Evolutionary conservation across 1,140 invertebrate genomes (phyloP).

Genomic region (Habropoda laboriosa): DNA sequence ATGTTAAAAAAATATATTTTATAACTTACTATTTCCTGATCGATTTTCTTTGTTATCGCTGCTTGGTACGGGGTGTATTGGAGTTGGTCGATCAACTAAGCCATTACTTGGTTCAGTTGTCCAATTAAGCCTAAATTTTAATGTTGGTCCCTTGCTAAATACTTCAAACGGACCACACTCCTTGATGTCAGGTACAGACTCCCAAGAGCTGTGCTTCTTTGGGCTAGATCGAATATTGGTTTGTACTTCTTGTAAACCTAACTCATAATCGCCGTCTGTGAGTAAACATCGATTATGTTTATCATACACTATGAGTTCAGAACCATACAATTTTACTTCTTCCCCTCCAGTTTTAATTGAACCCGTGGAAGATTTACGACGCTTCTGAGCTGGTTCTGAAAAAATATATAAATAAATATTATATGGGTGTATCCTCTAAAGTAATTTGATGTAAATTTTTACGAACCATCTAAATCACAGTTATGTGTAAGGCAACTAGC

Average conservation of each 20-base stretch:
- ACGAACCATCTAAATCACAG: slow-evolving; percentile 80
- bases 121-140: slow-evolving; percentile 93
- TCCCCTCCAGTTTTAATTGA: slow-evolving; percentile 77
- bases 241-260: slow-evolving; percentile 89
- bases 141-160: slow-evolving; percentile 88
- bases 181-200: slow-evolving; percentile 89
- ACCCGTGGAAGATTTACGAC: slow-evolving; percentile 82
- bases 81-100: slow-evolving; percentile 85
- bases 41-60: slow-evolving; percentile 85
- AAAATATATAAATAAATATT: not conserved
- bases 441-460: not conserved
- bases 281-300: slow-evolving; percentile 93
- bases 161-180: slow-evolving; percentile 86
- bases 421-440: not conserved
- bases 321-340: slow-evolving; percentile 88
- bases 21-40: slow-evolving; percentile 79
- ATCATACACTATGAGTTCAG: slow-evolving; percentile 94
- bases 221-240: slow-evolving; percentile 83
- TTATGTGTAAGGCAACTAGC: slow-evolving; percentile 78
- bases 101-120: slow-evolving; percentile 87
- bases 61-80: slow-evolving; percentile 81
- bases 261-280: slow-evolving; percentile 94
- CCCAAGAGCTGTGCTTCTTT: slow-evolving; percentile 90
- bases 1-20: not conserved
- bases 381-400: slow-evolving; percentile 84